Percentiles rank a stretch among this genome's conserved stretches.
These are phyloP conservation scores for Drosophila trapezifrons DNA, from an alignment of 1,140 invertebrate genomes.

Conservation along the genomic window DNA sequence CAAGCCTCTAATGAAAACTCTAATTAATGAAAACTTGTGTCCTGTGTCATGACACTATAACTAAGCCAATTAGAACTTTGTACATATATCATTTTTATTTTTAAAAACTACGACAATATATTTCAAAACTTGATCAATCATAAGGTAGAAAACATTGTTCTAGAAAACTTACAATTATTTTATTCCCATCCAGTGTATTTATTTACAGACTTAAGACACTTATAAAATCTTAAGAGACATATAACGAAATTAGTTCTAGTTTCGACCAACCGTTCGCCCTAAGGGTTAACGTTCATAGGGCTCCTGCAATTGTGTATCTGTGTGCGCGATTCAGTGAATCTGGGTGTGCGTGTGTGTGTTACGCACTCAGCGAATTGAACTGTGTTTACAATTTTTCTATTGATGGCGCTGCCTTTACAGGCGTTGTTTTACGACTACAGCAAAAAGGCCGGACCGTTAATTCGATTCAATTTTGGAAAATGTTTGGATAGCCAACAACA, in stretches of 20 bases:
- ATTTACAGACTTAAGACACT: background rate
- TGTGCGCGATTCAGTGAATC: constrained; percentile 5
- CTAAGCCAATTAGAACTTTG: too few relatives aligned
- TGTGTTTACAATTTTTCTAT: constrained; percentile 81
- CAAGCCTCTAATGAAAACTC: too few relatives aligned
- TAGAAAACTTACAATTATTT: background rate
- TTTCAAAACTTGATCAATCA: too few relatives aligned
- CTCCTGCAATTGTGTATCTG: constrained; percentile 17
- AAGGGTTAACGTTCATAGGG: constrained; percentile 50
- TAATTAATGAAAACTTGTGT: too few relatives aligned
- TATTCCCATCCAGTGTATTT: background rate
- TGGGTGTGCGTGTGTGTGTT: constrained; percentile 22
- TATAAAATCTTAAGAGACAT: background rate
- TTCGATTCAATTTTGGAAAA: constrained; percentile 79
- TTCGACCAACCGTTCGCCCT: background rate
- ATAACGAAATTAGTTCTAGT: too few relatives aligned
- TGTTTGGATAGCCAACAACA: constrained; percentile 56
- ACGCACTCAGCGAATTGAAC: constrained; percentile 60
- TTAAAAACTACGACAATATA: too few relatives aligned
- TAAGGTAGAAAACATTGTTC: too few relatives aligned
- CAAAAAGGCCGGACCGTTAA: constrained; percentile 75
- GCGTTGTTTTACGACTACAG: constrained; percentile 70
- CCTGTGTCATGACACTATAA: too few relatives aligned
- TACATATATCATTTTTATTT: too few relatives aligned
- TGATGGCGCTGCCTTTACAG: constrained; percentile 46